phyloP scores from a whole-genome alignment of 2,888 invertebrate genomes.

The Tachina lurida region DNA sequence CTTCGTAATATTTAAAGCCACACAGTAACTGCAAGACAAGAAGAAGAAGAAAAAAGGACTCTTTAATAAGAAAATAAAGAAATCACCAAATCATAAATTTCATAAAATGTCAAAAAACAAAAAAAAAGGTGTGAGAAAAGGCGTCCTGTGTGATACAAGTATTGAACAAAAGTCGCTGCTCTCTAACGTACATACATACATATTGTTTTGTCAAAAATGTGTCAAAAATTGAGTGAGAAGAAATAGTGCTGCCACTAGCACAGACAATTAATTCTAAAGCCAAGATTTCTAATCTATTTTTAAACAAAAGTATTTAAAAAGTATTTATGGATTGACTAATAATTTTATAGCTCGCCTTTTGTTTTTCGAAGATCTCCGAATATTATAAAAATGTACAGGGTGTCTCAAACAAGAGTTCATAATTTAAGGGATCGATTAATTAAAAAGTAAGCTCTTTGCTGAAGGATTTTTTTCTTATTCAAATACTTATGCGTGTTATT shows the following conservation, averaged over 20 bases:
- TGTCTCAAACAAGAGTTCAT: too few relatives aligned
- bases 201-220: conserved; percentile 26
- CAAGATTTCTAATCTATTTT: background rate
- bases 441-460: too few relatives aligned
- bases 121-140: conserved; percentile 66
- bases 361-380: too few relatives aligned
- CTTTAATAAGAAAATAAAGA: conserved; percentile 54
- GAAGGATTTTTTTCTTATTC: too few relatives aligned
- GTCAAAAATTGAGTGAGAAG: conserved; percentile 14
- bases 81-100: conserved; percentile 78
- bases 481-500: too few relatives aligned
- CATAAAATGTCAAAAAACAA: conserved; percentile 79
- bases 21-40: conserved; percentile 6
- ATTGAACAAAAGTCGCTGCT: background rate
- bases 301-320: background rate
- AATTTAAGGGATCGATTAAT: too few relatives aligned
- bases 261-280: background rate
- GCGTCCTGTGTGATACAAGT: conserved; percentile 66
- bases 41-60: background rate
- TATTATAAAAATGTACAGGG: too few relatives aligned
- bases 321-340: background rate
- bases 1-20: background rate
- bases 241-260: background rate
- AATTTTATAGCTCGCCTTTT: too few relatives aligned
- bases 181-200: background rate